These are phyloP conservation scores for Ascaphus truei DNA, from an alignment of 2,113 vertebrate species.

Conservation along the genomic window DNA sequence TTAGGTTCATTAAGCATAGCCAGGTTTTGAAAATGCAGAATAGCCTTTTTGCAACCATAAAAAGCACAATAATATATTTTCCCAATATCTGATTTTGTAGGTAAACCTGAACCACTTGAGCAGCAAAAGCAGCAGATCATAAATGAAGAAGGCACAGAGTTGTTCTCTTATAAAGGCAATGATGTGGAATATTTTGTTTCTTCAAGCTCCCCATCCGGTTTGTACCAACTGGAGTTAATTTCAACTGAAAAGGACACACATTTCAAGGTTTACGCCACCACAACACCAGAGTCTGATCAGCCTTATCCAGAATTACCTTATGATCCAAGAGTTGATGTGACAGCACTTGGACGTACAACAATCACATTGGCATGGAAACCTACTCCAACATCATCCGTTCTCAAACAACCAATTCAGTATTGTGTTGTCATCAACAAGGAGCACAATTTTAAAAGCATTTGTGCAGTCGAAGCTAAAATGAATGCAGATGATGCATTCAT, in stretches of 20 bases:
- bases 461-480: conserved; percentile 87
- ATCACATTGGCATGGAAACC: conserved; percentile 93
- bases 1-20: conserved; percentile 40
- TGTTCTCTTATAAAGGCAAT: conserved; percentile 93
- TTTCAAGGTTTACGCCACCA: conserved; percentile 91
- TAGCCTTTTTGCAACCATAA: conserved; percentile 41
- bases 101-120: conserved; percentile 86
- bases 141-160: conserved; percentile 72
- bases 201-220: conserved; percentile 82
- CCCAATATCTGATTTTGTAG: conserved; percentile 52
- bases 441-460: conserved; percentile 98
- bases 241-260: conserved; percentile 96
- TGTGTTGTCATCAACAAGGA: conserved; percentile 94
- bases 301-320: conserved; percentile 92
- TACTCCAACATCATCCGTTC: conserved; percentile 79
- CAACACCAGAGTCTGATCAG: conserved; percentile 91
- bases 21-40: conserved; percentile 45
- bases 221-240: conserved; percentile 92
- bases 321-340: conserved; percentile 90
- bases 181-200: conserved; percentile 90
- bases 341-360: conserved; percentile 83
- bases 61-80: neutral
- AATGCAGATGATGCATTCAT: conserved; percentile 82
- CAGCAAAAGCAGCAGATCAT: conserved; percentile 88
- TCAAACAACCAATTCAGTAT: conserved; percentile 88